A percentile compares a stretch with the other conserved stretches of the same genome.
Conservation (phyloP, 2,797 vertebrate species). For the Mionectes olivaceus region DNA sequence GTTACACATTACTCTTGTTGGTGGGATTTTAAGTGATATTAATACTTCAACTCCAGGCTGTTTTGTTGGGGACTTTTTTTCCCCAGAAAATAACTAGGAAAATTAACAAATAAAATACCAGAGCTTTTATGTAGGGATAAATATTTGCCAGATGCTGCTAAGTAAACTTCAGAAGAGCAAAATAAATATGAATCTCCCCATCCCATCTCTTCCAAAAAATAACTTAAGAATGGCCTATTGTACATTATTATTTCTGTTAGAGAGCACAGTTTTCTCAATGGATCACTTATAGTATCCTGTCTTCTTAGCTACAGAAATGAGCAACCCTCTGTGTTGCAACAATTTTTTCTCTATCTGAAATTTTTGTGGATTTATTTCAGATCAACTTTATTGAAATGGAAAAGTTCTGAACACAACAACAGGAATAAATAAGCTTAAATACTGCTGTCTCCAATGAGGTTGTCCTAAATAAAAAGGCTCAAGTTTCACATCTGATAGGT, state of each 20-base stretch:
- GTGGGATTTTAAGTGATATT: not conserved
- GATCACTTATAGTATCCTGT: not conserved
- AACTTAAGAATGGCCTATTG: not conserved
- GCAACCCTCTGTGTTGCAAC: not conserved
- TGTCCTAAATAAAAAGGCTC: not conserved
- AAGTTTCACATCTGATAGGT: not conserved
- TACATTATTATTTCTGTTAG: not conserved
- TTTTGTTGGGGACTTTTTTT: not conserved
- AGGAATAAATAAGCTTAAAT: not conserved
- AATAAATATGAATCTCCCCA: not conserved
- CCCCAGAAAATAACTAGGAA: not conserved
- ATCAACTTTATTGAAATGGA: not conserved
- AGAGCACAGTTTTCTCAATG: not conserved
- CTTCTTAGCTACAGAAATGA: not conserved
- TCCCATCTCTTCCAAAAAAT: fast-evolving
- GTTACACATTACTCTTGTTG: not conserved
- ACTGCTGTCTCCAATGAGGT: not conserved
- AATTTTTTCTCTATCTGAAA: not conserved
- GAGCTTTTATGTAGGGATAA: not conserved
- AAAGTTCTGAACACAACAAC: not conserved
- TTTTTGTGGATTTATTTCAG: not conserved
- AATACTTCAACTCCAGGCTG: not conserved
- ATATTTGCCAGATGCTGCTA: not conserved
- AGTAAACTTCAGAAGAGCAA: not conserved
- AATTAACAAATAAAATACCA: not conserved